Percentiles rank a stretch among this genome's conserved stretches.
phyloP scores from a whole-genome alignment of 2,113 vertebrate species.

The Raja brachyura region DNA sequence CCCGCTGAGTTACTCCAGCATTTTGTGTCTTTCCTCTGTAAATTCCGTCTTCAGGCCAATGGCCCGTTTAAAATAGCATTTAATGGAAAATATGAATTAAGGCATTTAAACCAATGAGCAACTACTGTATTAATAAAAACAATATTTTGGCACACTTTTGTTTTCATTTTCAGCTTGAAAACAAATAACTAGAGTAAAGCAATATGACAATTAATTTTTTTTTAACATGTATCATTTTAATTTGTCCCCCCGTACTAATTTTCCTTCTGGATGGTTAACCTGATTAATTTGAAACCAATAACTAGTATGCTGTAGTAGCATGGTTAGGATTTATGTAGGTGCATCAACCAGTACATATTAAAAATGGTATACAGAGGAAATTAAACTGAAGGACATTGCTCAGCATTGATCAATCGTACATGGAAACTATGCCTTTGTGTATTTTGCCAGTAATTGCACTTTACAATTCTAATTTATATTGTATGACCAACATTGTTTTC shows the following conservation, averaged over 20 bases:
- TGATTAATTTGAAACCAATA: neutral
- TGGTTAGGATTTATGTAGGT: neutral
- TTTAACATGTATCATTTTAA: neutral
- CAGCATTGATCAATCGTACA: neutral
- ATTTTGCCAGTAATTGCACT: neutral
- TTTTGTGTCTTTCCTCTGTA: neutral
- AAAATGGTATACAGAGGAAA: neutral
- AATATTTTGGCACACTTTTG: neutral
- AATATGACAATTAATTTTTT: neutral
- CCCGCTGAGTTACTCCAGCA: no score
- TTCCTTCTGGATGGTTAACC: neutral
- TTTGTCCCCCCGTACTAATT: neutral
- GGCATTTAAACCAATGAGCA: neutral
- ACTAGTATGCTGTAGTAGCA: neutral
- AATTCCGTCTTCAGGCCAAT: neutral
- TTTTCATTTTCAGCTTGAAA: neutral
- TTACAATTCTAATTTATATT: constrained; percentile 21
- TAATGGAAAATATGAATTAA: neutral
- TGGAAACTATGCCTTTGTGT: neutral
- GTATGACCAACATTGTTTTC: constrained; percentile 10
- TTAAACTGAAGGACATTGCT: neutral
- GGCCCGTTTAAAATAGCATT: neutral
- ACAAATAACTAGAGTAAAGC: neutral
- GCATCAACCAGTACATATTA: neutral
- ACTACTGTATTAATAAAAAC: neutral